These are phyloP conservation scores for Tetramorium parvispinum DNA, from an alignment of 1,140 invertebrate genomes.

Conservation along the genomic window DNA sequence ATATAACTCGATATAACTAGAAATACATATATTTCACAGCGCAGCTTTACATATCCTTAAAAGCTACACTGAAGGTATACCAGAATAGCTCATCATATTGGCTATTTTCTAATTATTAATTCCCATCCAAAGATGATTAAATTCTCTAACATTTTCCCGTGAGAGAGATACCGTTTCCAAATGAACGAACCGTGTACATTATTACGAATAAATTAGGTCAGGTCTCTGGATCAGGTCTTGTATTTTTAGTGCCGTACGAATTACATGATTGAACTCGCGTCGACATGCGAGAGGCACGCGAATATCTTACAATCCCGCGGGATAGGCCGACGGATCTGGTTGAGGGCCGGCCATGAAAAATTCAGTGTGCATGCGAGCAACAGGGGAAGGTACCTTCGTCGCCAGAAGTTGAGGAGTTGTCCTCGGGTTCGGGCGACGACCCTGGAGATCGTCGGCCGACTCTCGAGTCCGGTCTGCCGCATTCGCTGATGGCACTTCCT, in stretches of 20 bases:
- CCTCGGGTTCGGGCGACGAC: slow-evolving; percentile 83
- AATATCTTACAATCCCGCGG: not conserved
- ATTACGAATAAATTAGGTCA: not conserved
- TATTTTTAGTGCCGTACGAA: not conserved
- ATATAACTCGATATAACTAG: not conserved
- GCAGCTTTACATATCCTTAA: not conserved
- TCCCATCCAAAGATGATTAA: not conserved
- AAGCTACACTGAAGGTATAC: not conserved
- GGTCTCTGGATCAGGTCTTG: not conserved
- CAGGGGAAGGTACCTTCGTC: slow-evolving; percentile 82
- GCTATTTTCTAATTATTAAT: slow-evolving; percentile 1
- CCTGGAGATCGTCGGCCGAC: slow-evolving; percentile 75
- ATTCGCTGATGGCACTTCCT: slow-evolving; percentile 71
- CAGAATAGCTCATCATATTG: not conserved
- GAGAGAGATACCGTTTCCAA: not conserved
- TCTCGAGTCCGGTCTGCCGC: slow-evolving; percentile 64
- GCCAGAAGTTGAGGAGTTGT: slow-evolving; percentile 83
- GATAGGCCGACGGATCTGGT: not conserved
- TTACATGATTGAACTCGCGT: not conserved
- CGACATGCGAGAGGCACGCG: not conserved
- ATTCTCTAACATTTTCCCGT: not conserved
- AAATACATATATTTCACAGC: not conserved
- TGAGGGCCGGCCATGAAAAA: not conserved
- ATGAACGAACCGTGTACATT: not conserved
- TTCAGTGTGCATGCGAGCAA: slow-evolving; percentile 29